Percentiles rank a stretch among this genome's conserved stretches.
These are phyloP conservation scores for Hemicentrotus pulcherrimus DNA, from an alignment of 35 echinoderm and acorn worm species.

Conservation along the genomic window DNA sequence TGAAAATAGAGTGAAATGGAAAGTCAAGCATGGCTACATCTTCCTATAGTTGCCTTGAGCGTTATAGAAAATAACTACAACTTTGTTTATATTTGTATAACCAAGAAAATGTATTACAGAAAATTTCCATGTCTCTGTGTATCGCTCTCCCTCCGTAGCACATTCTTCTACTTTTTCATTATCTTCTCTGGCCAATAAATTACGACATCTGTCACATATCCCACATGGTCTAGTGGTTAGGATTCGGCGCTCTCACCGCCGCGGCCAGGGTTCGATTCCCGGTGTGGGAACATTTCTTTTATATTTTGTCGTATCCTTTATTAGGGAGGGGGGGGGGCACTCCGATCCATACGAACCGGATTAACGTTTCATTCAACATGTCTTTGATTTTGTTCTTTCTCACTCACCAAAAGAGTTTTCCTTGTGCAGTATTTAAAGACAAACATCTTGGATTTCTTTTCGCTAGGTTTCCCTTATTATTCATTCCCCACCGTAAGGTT, in stretches of 20 bases:
- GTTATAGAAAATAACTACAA: background rate
- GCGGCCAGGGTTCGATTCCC: constrained; percentile 55
- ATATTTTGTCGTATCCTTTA: background rate
- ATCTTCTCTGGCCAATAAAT: background rate
- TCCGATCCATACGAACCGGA: too few relatives aligned
- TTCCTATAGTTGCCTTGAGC: too few relatives aligned
- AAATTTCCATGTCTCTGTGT: background rate
- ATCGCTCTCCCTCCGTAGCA: background rate
- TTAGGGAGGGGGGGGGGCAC: too few relatives aligned
- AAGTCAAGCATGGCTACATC: too few relatives aligned
- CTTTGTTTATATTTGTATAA: background rate
- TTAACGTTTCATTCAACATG: too few relatives aligned
- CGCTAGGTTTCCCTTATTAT: too few relatives aligned
- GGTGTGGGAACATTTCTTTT: constrained; percentile 18
- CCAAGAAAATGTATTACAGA: background rate
- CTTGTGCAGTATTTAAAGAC: too few relatives aligned
- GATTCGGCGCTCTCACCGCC: constrained; percentile 47
- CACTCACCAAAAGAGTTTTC: too few relatives aligned
- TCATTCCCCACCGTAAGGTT: too few relatives aligned
- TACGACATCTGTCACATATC: background rate
- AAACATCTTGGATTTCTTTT: too few relatives aligned
- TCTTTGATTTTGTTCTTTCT: too few relatives aligned
- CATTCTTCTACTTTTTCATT: background rate
- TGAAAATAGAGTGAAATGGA: too few relatives aligned
- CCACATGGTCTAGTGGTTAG: constrained; percentile 46